Conservation (phyloP, 2,113 vertebrate species). For the Laterallus jamaicensis region DNA sequence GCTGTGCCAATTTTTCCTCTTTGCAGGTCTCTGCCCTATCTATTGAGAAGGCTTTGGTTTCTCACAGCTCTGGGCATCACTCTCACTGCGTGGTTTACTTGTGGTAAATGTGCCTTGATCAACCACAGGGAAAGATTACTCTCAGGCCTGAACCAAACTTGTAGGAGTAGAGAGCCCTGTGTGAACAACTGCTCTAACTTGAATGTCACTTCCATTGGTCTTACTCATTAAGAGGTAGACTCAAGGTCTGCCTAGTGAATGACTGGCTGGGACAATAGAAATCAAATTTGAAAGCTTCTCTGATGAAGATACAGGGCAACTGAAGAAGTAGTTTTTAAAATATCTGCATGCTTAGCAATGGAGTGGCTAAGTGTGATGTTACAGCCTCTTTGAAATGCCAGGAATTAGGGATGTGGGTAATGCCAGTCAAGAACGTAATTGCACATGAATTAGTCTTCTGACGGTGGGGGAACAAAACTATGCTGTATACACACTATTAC, state of each 20-base stretch:
- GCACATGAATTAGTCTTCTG: not conserved
- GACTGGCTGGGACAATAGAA: not conserved
- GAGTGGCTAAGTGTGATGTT: not conserved
- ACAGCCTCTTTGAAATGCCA: not conserved
- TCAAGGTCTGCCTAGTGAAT: not conserved
- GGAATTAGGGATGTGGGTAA: not conserved
- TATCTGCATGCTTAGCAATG: not conserved
- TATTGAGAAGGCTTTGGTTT: not conserved
- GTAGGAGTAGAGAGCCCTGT: not conserved
- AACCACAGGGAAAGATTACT: not conserved
- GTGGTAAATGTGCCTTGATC: not conserved
- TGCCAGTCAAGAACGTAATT: not conserved
- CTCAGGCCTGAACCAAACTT: not conserved
- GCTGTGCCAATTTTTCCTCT: not conserved
- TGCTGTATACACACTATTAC: not conserved
- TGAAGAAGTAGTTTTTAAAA: not conserved
- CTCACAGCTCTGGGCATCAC: not conserved
- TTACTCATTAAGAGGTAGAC: not conserved
- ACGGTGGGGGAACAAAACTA: not conserved
- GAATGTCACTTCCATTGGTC: not conserved
- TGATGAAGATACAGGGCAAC: not conserved
- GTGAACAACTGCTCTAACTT: not conserved
- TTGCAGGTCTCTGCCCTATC: not conserved
- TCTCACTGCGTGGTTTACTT: not conserved
- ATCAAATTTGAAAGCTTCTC: not conserved